Evolutionary conservation across 2,888 invertebrate genomes (phyloP).

Genomic region (Digitonthophagus gazella): DNA sequence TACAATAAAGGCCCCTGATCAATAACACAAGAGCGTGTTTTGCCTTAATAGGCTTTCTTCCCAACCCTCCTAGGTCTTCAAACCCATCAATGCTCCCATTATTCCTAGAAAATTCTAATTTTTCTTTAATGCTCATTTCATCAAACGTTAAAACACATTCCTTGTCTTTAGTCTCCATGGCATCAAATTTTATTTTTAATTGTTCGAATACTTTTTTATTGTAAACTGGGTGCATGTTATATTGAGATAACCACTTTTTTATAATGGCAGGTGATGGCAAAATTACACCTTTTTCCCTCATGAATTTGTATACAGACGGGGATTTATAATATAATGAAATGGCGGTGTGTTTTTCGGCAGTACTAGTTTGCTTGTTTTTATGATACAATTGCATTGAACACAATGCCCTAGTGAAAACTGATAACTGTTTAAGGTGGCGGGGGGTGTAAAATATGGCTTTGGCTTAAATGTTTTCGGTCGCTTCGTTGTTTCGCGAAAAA

Average conservation of each 20-base stretch:
- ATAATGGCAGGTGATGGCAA: conserved; percentile 13
- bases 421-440: too few relatives aligned
- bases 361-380: too few relatives aligned
- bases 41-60: conserved; percentile 11
- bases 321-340: conserved; percentile 19
- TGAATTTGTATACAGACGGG: not conserved
- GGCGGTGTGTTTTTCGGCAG: conserved; percentile 5
- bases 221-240: not conserved
- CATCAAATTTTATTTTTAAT: not conserved
- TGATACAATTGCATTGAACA: too few relatives aligned
- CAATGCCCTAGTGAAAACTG: too few relatives aligned
- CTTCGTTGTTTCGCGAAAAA: too few relatives aligned
- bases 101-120: conserved; percentile 7
- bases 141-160: conserved; percentile 17
- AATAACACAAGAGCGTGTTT: conserved; percentile 25
- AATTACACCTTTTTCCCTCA: conserved; percentile 2
- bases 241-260: conserved; percentile 12
- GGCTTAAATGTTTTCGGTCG: too few relatives aligned
- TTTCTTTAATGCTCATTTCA: conserved; percentile 18
- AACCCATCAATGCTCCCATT: conserved; percentile 23
- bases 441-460: too few relatives aligned
- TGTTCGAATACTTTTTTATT: conserved; percentile 6
- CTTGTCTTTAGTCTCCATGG: not conserved
- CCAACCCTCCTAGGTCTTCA: conserved; percentile 26
- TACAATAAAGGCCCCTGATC: conserved; percentile 20